Conservation (phyloP, 2,888 invertebrate genomes). For the Drosophila meridionalis region DNA sequence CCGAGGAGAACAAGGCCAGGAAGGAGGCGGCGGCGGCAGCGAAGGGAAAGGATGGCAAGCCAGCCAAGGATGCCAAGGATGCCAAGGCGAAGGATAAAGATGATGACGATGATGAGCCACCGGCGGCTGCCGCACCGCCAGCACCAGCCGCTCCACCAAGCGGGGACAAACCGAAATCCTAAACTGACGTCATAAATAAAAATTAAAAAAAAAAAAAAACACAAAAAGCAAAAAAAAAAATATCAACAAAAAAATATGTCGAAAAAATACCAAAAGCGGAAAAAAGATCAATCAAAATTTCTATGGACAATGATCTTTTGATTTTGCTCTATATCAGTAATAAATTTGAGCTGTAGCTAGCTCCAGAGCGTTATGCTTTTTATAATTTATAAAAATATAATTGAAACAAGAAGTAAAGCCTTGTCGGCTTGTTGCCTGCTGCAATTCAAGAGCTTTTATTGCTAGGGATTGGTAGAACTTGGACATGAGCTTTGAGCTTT, state of each 20-base stretch:
- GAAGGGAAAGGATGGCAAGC: neutral
- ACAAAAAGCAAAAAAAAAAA: neutral
- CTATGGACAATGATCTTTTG: neutral
- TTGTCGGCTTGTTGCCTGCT: neutral
- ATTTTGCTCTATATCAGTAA: neutral
- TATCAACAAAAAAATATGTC: neutral
- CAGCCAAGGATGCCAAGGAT: neutral
- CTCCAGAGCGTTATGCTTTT: neutral
- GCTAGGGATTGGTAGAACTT: neutral
- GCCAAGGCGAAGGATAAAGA: neutral
- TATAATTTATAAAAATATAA: neutral
- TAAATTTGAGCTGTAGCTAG: neutral
- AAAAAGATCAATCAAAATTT: neutral
- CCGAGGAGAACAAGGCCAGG: constrained; percentile 20
- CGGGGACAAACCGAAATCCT: constrained; percentile 9
- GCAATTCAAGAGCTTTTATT: neutral
- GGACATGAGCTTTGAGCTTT: neutral
- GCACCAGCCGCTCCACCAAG: neutral
- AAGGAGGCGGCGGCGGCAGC: neutral
- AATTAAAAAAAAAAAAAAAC: neutral
- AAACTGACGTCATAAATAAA: neutral
- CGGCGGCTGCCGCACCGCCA: neutral
- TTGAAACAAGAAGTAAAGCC: neutral
- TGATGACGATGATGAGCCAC: neutral
- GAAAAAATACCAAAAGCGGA: neutral